Percentiles rank a stretch among this genome's conserved stretches.
Evolutionary conservation across 2,797 vertebrate genomes (phyloP).

Genomic region (Peromyscus melanophrys): DNA sequence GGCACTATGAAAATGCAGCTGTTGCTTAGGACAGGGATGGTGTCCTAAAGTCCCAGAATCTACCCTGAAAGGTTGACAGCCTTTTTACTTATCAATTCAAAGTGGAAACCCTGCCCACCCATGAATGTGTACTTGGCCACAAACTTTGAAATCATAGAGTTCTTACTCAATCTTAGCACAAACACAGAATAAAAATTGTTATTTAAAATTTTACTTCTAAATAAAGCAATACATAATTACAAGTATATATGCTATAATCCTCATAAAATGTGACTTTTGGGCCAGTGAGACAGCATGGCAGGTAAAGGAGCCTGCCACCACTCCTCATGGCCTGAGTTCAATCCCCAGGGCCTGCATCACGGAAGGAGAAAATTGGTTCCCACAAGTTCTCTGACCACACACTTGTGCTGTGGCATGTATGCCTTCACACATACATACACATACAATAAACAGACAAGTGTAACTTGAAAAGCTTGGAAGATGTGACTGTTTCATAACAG

Average conservation of each 20-base stretch:
- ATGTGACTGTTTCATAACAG: background rate
- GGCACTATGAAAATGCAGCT: background rate
- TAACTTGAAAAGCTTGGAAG: background rate
- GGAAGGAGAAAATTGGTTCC: background rate
- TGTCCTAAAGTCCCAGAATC: constrained; percentile 6
- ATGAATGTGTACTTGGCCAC: background rate
- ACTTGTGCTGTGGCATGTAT: too few relatives aligned
- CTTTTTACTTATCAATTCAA: background rate
- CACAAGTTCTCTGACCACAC: background rate
- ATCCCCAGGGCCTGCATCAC: background rate
- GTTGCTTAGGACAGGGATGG: background rate
- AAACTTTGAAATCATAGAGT: background rate
- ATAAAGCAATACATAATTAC: background rate
- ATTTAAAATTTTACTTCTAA: constrained; percentile 39
- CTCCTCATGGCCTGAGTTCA: background rate
- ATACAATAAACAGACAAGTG: background rate
- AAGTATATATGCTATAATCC: background rate
- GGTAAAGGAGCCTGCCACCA: too few relatives aligned
- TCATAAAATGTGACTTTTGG: background rate
- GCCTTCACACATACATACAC: background rate
- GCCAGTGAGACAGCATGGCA: background rate
- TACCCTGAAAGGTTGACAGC: background rate
- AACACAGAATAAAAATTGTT: background rate
- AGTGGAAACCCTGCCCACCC: background rate
- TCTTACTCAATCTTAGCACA: background rate